A percentile compares a stretch with the other conserved stretches of the same genome.
phyloP scores from a whole-genome alignment of 2,888 invertebrate genomes.

The Drosophila recens region DNA sequence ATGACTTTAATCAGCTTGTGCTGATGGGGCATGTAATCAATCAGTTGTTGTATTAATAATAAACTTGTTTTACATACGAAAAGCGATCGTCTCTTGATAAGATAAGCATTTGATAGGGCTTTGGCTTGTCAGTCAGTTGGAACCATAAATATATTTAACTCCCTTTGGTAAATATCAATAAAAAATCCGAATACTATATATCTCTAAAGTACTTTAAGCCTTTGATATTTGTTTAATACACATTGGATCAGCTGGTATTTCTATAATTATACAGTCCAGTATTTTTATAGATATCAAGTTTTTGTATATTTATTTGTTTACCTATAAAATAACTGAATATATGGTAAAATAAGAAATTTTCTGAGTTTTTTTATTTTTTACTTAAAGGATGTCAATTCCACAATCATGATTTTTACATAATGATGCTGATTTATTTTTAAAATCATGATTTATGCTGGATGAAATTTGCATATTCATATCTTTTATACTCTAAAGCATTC shows the following conservation, averaged over 20 bases:
- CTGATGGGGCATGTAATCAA: slow-evolving; percentile 18
- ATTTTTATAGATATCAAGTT: too few relatives aligned
- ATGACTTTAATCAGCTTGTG: slow-evolving; percentile 39
- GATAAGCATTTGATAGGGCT: slow-evolving; percentile 44
- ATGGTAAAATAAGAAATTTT: too few relatives aligned
- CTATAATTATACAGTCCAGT: too few relatives aligned
- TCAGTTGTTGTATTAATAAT: slow-evolving; percentile 54
- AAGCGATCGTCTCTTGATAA: slow-evolving; percentile 38
- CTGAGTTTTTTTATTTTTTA: too few relatives aligned
- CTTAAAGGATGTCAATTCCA: too few relatives aligned
- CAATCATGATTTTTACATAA: too few relatives aligned
- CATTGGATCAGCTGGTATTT: neutral
- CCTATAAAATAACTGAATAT: too few relatives aligned
- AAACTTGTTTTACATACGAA: slow-evolving; percentile 68
- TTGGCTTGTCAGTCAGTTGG: neutral
- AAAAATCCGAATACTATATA: neutral
- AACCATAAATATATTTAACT: neutral
- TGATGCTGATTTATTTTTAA: too few relatives aligned
- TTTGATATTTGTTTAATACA: neutral
- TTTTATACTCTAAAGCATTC: too few relatives aligned
- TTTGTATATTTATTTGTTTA: too few relatives aligned
- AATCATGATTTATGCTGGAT: too few relatives aligned
- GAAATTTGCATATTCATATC: too few relatives aligned
- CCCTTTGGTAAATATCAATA: neutral
- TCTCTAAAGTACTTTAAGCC: neutral